These are phyloP conservation scores for Sebastes variabilis DNA, from an alignment of 2,797 vertebrate species.

Conservation along the genomic window DNA sequence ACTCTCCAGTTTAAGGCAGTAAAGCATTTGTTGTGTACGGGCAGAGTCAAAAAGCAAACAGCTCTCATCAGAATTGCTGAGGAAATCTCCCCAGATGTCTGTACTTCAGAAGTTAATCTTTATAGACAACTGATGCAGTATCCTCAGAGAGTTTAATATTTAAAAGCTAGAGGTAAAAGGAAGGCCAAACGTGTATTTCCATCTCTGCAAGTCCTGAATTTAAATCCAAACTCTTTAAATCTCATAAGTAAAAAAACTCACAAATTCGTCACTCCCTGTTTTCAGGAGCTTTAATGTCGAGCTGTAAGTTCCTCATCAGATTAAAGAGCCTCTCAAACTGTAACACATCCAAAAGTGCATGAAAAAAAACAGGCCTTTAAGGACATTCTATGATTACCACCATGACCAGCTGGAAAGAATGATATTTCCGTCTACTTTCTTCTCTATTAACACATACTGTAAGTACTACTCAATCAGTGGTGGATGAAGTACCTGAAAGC, in stretches of 20 bases:
- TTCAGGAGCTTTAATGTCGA: not conserved
- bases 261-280: not conserved
- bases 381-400: not conserved
- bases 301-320: not conserved
- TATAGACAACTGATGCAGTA: constrained; percentile 17
- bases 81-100: constrained; percentile 49
- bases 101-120: constrained; percentile 45
- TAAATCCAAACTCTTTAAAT: constrained; percentile 29
- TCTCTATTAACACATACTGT: not conserved
- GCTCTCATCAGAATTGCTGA: constrained; percentile 31
- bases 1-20: constrained; percentile 17
- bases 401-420: not conserved
- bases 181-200: not conserved
- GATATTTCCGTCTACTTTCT: not conserved
- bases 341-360: not conserved
- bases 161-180: constrained; percentile 9
- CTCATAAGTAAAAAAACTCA: not conserved
- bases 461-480: not conserved
- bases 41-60: constrained; percentile 31
- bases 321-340: not conserved
- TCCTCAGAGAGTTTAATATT: constrained; percentile 6
- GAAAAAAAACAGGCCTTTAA: not conserved
- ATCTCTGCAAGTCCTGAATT: not conserved
- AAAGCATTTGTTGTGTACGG: constrained; percentile 25
- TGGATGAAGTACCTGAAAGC: too few species aligned